Percentiles rank a stretch among this genome's conserved stretches.
phyloP scores from a whole-genome alignment of 30 jellyfish, hydroid and myxozoan genomes.

The Phacellophora camtschatica region DNA sequence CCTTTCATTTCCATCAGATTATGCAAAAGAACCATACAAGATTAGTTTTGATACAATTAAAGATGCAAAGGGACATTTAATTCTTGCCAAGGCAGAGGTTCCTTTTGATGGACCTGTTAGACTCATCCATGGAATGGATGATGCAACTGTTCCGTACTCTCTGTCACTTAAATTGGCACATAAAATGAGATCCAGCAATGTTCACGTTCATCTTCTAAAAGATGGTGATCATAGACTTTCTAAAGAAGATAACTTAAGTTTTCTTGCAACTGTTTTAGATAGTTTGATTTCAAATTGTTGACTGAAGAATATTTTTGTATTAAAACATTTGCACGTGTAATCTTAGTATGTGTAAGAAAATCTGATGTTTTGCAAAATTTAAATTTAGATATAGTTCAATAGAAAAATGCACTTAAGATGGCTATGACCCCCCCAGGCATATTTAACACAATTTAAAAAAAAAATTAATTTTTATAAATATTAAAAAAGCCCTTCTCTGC shows the following conservation, averaged over 20 bases:
- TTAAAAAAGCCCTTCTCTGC: too few relatives aligned
- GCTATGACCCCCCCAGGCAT: too few relatives aligned
- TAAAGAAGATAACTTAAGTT: constrained; percentile 3
- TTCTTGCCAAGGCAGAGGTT: constrained; percentile 21
- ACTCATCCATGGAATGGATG: constrained; percentile 77
- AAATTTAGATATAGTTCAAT: too few relatives aligned
- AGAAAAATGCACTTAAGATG: too few relatives aligned
- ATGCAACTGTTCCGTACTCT: constrained; percentile 65
- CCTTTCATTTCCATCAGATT: constrained; percentile 31
- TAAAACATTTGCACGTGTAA: too few relatives aligned
- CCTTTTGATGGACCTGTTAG: constrained; percentile 57
- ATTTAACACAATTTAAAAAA: too few relatives aligned
- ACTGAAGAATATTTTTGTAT: too few relatives aligned
- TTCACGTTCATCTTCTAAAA: constrained; percentile 44
- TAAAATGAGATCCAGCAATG: constrained; percentile 35
- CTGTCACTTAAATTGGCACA: constrained; percentile 50
- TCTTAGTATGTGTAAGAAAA: too few relatives aligned
- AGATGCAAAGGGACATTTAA: constrained; percentile 43
- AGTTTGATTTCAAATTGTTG: background rate
- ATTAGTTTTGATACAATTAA: constrained; percentile 1
- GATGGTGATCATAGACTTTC: constrained; percentile 70
- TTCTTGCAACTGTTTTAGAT: constrained; percentile 21
- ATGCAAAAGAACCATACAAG: constrained; percentile 7
- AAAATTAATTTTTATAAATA: too few relatives aligned
- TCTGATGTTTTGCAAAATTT: too few relatives aligned